Evolutionary conservation across 2,888 invertebrate genomes (phyloP), one percentile per base, ranked within the genome.

Genomic region (Drosophila affinis): DNA sequence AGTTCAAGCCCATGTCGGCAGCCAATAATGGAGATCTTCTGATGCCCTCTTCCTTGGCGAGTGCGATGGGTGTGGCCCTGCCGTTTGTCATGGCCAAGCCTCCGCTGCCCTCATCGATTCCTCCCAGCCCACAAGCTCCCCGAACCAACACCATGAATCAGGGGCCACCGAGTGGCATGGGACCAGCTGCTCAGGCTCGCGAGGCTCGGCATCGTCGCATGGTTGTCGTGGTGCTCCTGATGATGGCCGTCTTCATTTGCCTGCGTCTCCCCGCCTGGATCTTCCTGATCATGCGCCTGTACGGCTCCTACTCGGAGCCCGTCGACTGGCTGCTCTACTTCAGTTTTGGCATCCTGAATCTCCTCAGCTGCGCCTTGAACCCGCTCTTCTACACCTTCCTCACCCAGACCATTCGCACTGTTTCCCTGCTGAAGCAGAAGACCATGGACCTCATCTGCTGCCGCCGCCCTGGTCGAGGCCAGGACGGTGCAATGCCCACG

Each of bases 331-430:
- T 93, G 47, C 71, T 93, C 10, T 93, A 93, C 76, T 93, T 93
- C 62, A 74, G 89, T n/a, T 92, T 94, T 5, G 93, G 93, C 10
- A 85, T 93, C 5, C 79, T 95, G n/a, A 93, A 93, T 6, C 83
- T 94, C 46, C 63, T 93, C 5, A 94, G 93, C 77, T 93, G 93
- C 51, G 93, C 93, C 0, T 67, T 94, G 27, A 94, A 95, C 91
- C 94, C 94, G 0, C 92, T 94, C 55, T 89, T 94, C 32, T 95
- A 94, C 76, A 93, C 94, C 2, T 94, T 94, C 76, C 89, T 94
- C 9, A 93, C 93, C 44, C 93, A 94, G 79, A 93, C 94, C 4
- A 85, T 94, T 0, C 72, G 68, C 9, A 60, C 72, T 1, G 64
- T 87, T 32, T 59, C 72, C 5, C 58, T 59, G 59, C 24, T 88